Evolutionary conservation across 2,113 vertebrate genomes (phyloP), one percentile per base, ranked within the genome.

Genomic region (Pseudorasbora parva): DNA sequence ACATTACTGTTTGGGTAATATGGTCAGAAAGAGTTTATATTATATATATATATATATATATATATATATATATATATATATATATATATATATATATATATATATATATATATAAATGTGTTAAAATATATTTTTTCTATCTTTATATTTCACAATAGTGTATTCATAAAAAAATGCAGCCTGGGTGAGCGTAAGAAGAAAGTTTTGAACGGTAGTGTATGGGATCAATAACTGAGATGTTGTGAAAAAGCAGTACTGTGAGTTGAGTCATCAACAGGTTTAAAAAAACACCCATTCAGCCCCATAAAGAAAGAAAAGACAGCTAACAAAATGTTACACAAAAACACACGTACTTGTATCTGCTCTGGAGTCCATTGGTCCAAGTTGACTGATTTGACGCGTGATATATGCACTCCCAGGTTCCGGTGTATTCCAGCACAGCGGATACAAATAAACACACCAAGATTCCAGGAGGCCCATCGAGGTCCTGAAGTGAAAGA

Each of bases 401-500:
- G 96, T 90, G 98, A 98, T 96, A 99, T 99, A 94, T 99, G 98
- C 88, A 99, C 98, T 0, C 98, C 98, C 89, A 99, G 95, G 93
- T 99, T 99, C 84, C 98, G 94, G 93, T 99, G 98, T 93, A 99
- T 99, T 85, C 98, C 98, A 80, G 98, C 98, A 91, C 98, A 99
- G 92, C 97, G 95, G 93, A 99, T 99, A 85, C 98, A 99, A 94
- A 99, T 98, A 94, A 99, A 99, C 81, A 99, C 97, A 51, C 98
- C 98, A 0, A 98, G 96, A 90, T 99, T 99, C 98, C 98, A 99
- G 83, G 98, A 97, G 15, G 98, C 98, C 98, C 98, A 99, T 90
- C 98, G 94, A 86, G 98, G 98, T 93, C 97, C 98, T 99, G 90
- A 1, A 3, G 74, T 19, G 4, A 43, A 78, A 88, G 45, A 84